These are phyloP conservation scores for Emydocephalus ijimae DNA, from an alignment of 2,113 vertebrate genomes.

Conservation along the genomic window DNA sequence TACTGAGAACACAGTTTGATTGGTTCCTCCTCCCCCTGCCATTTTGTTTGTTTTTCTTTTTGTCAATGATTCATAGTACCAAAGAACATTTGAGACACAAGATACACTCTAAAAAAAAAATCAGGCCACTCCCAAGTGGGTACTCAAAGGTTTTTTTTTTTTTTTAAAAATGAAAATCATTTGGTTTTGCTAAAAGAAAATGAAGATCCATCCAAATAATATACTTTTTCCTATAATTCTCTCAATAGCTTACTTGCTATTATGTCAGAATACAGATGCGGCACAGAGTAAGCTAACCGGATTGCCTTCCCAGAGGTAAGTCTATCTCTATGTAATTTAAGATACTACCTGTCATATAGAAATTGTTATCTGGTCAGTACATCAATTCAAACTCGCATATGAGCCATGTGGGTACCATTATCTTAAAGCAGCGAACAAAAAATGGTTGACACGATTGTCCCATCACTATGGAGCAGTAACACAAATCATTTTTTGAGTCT, in stretches of 20 bases:
- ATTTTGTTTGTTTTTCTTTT: background rate
- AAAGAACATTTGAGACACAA: rapidly evolving
- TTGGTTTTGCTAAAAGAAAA: slow-evolving; percentile 37
- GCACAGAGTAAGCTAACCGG: slow-evolving; percentile 17
- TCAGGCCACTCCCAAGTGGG: background rate
- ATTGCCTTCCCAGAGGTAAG: slow-evolving; percentile 59
- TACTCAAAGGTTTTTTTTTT: background rate
- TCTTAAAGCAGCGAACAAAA: slow-evolving; percentile 32
- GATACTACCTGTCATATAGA: background rate
- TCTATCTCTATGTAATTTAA: slow-evolving; percentile 4
- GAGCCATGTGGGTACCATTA: slow-evolving; percentile 17
- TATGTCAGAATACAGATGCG: background rate
- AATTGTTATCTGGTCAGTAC: slow-evolving; percentile 8
- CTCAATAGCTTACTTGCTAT: slow-evolving; percentile 22
- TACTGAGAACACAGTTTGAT: slow-evolving; percentile 26
- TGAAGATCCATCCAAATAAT: slow-evolving; percentile 29
- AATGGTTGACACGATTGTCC: background rate
- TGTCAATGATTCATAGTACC: slow-evolving; percentile 64
- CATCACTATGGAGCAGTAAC: background rate
- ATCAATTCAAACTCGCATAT: slow-evolving; percentile 19
- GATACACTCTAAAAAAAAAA: background rate
- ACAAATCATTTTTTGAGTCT: slow-evolving; percentile 12
- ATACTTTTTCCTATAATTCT: slow-evolving; percentile 46
- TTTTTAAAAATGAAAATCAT: slow-evolving; percentile 15
- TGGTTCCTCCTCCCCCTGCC: background rate